Conservation (phyloP, 53 echinoderm and acorn worm genomes). For the Pentamera pediparva region DNA sequence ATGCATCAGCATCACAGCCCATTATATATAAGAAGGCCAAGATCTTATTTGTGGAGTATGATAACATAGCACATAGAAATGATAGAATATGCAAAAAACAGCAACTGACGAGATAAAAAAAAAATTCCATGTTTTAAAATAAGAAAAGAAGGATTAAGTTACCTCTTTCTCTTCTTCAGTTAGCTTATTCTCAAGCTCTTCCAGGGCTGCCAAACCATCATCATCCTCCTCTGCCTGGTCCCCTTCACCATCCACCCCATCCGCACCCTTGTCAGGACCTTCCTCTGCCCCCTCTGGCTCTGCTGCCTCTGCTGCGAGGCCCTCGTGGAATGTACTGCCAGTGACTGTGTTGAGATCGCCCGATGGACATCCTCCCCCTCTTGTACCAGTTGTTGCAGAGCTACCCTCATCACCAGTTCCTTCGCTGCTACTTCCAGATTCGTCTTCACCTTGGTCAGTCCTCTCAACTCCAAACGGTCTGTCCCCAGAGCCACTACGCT, state of each 20-base stretch:
- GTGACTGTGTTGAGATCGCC: background rate
- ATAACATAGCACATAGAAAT: no score
- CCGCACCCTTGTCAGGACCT: background rate
- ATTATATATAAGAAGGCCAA: no score
- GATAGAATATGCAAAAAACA: no score
- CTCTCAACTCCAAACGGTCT: background rate
- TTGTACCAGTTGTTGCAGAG: background rate
- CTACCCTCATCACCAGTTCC: background rate
- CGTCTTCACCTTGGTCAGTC: background rate
- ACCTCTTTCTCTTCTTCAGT: constrained; percentile 77
- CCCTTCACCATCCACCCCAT: background rate
- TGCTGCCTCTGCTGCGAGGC: constrained; percentile 1
- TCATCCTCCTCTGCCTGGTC: background rate
- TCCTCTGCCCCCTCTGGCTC: background rate
- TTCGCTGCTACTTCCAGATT: background rate
- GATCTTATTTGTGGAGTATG: no score
- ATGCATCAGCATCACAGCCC: no score
- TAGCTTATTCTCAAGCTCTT: constrained; percentile 64
- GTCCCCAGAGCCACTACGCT: background rate
- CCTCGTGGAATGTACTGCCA: background rate
- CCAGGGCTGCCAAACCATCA: constrained; percentile 48
- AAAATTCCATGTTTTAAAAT: no score
- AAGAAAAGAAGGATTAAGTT: background rate
- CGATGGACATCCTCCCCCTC: background rate
- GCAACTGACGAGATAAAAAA: background rate